Evolutionary conservation across 1,140 invertebrate genomes (phyloP).

Genomic region (Drosophila tsacasi): DNA sequence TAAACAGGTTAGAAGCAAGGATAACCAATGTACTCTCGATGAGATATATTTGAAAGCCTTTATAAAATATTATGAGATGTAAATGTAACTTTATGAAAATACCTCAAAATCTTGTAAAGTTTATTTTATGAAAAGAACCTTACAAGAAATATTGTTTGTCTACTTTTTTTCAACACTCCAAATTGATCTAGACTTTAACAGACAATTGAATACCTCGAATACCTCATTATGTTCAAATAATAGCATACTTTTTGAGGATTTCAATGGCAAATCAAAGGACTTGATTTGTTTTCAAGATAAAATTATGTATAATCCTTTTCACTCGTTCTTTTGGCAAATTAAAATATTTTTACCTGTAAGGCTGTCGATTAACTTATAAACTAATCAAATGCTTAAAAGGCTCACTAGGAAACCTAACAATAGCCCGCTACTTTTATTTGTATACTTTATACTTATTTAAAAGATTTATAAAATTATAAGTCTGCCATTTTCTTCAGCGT

Average conservation of each 20-base stretch:
- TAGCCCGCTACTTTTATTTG: no score
- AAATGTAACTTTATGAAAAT: not conserved
- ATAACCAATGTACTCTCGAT: not conserved
- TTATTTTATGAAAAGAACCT: not conserved
- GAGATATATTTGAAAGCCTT: no score
- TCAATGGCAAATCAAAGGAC: not conserved
- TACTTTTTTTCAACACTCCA: no score
- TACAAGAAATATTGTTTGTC: no score
- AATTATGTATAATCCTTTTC: not conserved
- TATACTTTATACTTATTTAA: not conserved
- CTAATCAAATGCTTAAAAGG: no score
- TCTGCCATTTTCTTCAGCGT: no score
- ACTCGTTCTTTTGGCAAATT: not conserved
- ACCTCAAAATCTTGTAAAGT: not conserved
- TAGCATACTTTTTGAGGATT: not conserved
- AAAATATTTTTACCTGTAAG: not conserved
- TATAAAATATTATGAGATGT: not conserved
- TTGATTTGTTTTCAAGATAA: not conserved
- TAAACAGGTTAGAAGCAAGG: constrained; percentile 2
- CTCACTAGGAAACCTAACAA: no score
- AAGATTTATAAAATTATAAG: not conserved
- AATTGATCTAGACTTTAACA: no score
- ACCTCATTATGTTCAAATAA: not conserved
- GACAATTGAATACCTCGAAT: no score
- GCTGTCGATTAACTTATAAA: no score